Evolutionary conservation across 2,888 invertebrate species (phyloP).

Genomic region (Crepidodera aurea): DNA sequence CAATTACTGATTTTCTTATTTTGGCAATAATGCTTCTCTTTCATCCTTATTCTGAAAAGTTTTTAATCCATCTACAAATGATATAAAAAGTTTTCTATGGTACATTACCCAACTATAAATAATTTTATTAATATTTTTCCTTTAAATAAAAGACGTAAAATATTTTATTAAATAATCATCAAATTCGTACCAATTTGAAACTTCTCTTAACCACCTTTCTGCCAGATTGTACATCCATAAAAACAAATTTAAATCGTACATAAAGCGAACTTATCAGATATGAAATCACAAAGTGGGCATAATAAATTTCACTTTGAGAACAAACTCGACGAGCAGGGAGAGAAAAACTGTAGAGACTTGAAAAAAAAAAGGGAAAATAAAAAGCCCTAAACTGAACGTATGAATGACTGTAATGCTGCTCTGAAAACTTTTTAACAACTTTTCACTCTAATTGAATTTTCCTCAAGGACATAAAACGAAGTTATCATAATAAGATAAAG

Average conservation of each 20-base stretch:
- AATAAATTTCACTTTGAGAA: background rate
- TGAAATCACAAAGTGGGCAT: background rate
- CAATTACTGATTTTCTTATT: too few relatives aligned
- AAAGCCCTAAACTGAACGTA: conserved; percentile 38
- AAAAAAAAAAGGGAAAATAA: conserved; percentile 6
- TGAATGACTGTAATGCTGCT: conserved; percentile 47
- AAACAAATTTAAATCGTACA: background rate
- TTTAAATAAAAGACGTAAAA: too few relatives aligned
- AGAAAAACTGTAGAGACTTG: background rate
- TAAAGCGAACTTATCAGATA: background rate
- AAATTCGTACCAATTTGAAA: too few relatives aligned
- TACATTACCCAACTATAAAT: too few relatives aligned
- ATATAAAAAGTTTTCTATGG: too few relatives aligned
- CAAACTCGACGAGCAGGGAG: background rate
- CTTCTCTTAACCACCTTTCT: too few relatives aligned
- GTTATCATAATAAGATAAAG: conserved; percentile 53
- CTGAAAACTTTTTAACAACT: conserved; percentile 54
- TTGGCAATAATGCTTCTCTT: too few relatives aligned
- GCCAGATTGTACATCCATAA: too few relatives aligned
- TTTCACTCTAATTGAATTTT: conserved; percentile 53
- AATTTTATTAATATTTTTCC: too few relatives aligned
- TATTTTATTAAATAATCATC: too few relatives aligned
- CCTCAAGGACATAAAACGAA: conserved; percentile 50
- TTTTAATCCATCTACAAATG: too few relatives aligned
- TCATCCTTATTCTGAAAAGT: too few relatives aligned